Evolutionary conservation across 1,140 invertebrate species (phyloP).

Genomic region (Euura lappo): DNA sequence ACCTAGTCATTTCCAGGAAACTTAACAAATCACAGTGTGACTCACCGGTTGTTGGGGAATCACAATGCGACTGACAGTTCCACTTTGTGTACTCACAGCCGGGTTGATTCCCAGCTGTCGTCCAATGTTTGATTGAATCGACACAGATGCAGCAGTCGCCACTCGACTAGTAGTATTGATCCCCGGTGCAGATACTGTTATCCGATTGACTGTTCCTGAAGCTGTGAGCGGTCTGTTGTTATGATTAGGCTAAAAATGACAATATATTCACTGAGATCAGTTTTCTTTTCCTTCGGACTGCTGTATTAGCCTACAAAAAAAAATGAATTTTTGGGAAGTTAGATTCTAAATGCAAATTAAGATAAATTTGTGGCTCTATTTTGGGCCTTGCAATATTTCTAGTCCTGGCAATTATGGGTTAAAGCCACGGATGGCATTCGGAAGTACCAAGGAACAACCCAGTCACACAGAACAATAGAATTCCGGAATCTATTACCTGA

Average conservation of each 20-base stretch:
- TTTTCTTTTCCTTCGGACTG: neutral
- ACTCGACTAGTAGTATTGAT: slow-evolving; percentile 52
- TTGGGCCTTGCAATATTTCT: too few relatives aligned
- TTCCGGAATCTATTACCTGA: too few relatives aligned
- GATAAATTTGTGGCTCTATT: too few relatives aligned
- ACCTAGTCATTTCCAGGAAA: too few relatives aligned
- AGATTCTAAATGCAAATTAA: too few relatives aligned
- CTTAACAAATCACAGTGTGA: neutral
- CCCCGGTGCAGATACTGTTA: slow-evolving; percentile 50
- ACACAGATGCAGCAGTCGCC: slow-evolving; percentile 45
- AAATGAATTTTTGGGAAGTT: neutral
- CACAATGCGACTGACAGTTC: slow-evolving; percentile 53
- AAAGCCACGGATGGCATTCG: too few relatives aligned
- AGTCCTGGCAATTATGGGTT: too few relatives aligned
- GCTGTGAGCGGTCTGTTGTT: slow-evolving; percentile 43
- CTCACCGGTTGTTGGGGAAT: slow-evolving; percentile 51
- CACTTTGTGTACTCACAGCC: slow-evolving; percentile 39
- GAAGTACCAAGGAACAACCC: too few relatives aligned
- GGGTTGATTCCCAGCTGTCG: slow-evolving; percentile 52
- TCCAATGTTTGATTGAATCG: slow-evolving; percentile 45
- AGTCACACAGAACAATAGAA: too few relatives aligned
- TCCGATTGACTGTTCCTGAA: slow-evolving; percentile 47
- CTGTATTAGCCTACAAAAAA: neutral
- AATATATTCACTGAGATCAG: slow-evolving; percentile 19
- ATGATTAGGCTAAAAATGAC: neutral